Base-by-base conservation (phyloP, 2,113 vertebrate species). In the Raja brachyura region DNA sequence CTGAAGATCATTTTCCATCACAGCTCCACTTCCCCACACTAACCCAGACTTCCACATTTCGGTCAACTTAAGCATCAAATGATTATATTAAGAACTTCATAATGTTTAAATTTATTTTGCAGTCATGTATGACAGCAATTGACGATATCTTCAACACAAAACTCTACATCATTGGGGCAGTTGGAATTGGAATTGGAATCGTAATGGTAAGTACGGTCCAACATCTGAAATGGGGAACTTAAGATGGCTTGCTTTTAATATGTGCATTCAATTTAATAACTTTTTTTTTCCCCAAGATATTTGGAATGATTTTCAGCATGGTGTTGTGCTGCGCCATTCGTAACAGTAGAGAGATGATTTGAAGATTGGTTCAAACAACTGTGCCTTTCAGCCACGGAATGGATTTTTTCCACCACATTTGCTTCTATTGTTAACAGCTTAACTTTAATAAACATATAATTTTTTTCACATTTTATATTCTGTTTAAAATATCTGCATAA, bases 251-350 rank as follows among this genome's bases (percentile, higher is more conserved):
- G 6, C 39, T 92, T 39, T 90, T 54, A 54, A 70, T 18, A 73
- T 92, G 1, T 54, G 16, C 9, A 13, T 73, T 68, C 28, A 74
- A 48, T 22, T 10, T 92, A 48, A 31, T 78, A 79, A 48, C 93
- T 66, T 92, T 93, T 93, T 93, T 93, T 96, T 94, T 28, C 68
- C 1, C 68, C 1, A 95, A 99, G 98, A 94, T 99, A 81, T 98
- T 99, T 7, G 98, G 98, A 86, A 98, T 99, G 98, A 97, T 99
- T 95, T 98, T 99, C 95, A 99, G 98, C 94, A 98, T 99, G 98
- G 95, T 99, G 93, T 95, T 99, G 90, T 99, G 97, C 96, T 99
- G 98, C 9, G 98, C 98, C 75, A 98, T 99, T 95, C 97, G 98
- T 94, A 97, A 95, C 94, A 98, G 95, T 94, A 96, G 97, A 90